Evolutionary conservation across 2,113 vertebrate genomes (phyloP).

Genomic region (Leptocoma aspasia): DNA sequence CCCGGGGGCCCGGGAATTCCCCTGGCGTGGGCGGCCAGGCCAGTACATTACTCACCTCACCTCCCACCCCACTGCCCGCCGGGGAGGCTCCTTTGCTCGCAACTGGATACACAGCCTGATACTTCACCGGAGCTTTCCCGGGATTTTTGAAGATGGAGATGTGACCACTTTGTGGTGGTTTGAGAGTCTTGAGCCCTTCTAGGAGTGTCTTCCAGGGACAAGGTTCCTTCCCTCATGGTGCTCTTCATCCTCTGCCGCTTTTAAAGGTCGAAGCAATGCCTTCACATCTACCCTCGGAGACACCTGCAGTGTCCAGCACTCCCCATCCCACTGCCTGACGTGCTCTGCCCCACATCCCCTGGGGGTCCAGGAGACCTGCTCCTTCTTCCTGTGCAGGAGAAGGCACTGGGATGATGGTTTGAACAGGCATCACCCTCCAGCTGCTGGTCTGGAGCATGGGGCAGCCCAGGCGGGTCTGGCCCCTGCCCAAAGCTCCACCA

Average conservation of each 20-base stretch:
- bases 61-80: background rate
- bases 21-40: background rate
- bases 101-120: accelerated
- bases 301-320: background rate
- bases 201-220: background rate
- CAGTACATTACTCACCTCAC: accelerated
- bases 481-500: background rate
- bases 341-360: background rate
- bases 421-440: background rate
- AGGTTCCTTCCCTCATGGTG: background rate
- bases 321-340: background rate
- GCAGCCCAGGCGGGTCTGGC: background rate
- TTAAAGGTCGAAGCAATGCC: background rate
- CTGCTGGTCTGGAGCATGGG: background rate
- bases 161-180: background rate
- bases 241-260: background rate
- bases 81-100: background rate
- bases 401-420: background rate
- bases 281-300: background rate
- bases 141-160: background rate
- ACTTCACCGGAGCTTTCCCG: no score
- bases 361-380: accelerated
- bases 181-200: background rate
- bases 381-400: background rate
- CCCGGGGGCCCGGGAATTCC: background rate